Conservation (phyloP, 2,888 invertebrate species). For the Drosophila paucipuncta region DNA sequence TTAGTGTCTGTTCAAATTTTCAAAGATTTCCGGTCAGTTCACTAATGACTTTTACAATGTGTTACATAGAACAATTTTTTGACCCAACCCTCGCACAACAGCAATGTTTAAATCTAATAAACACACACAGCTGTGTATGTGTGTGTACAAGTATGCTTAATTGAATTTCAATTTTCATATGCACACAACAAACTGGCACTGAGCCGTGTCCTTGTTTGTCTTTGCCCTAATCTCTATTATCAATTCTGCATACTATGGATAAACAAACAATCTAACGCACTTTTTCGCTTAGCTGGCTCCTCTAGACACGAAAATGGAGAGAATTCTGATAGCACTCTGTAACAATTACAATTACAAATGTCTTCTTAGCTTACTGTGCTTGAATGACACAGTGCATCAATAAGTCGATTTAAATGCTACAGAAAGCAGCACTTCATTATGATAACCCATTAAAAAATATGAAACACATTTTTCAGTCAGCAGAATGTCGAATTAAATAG, state of each 20-base stretch:
- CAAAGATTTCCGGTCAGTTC: conserved; percentile 81
- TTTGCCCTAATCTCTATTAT: conserved; percentile 26
- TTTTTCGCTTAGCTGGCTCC: neutral
- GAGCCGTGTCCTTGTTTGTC: conserved; percentile 62
- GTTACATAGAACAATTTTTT: conserved; percentile 61
- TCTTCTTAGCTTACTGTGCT: neutral
- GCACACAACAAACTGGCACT: conserved; percentile 54
- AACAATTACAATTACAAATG: neutral
- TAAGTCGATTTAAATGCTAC: neutral
- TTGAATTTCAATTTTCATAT: conserved; percentile 70
- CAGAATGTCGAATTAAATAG: neutral
- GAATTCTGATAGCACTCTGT: too few relatives aligned
- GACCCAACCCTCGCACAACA: conserved; percentile 53
- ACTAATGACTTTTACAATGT: conserved; percentile 80
- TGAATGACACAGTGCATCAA: neutral
- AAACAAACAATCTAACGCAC: conserved; percentile 20
- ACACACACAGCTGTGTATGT: conserved; percentile 2
- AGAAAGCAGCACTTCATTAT: neutral
- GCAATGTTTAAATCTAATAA: conserved; percentile 1
- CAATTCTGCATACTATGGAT: conserved; percentile 29
- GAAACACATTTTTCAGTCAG: neutral
- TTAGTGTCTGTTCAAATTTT: conserved; percentile 69
- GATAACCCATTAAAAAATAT: neutral
- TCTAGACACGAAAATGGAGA: neutral
- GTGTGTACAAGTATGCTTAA: conserved; percentile 52